Evolutionary conservation across 2,797 vertebrate species (phyloP), one percentile per base, ranked within the genome.

Genomic region (Ptychobarbus kaznakovi): DNA sequence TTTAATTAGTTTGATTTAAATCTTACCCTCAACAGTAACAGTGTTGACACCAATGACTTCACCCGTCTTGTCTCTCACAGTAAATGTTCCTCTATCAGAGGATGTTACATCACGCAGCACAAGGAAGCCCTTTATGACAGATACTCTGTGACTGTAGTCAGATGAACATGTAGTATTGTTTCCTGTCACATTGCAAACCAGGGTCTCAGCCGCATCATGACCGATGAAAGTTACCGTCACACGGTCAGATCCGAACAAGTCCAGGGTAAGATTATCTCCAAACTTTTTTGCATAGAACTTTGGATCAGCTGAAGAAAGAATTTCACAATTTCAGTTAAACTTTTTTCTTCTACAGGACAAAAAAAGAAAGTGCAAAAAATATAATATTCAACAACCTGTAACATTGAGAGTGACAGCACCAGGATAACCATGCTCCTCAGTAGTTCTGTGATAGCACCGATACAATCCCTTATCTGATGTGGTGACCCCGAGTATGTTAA

Each of bases 391-490:
- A n/a, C 11, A 63, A 83, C 81, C 81, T 83, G 1, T 20, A 74
- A 74, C 72, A 20, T 11, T 11, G 18, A 74, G 25, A 32, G 44
- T 74, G 44, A 74, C 25, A 51, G 25, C 25, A 11, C 3, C 44
- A 51, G 72, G 72, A 32, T 74, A 10, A 16, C 72, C 72, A 20
- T 51, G 72, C 2, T 49, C 8, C 15, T 74, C 70, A 9, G 20
- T 10, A 12, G 7, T 8, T 40, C 20, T 25, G 49, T 87, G 49
- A 44, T 28, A 79, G 51, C 83, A 88, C 46, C 7, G 49, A 20
- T 86, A 88, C 12, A 44, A 40, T 46, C 87, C 87, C 15, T n/a
- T 22, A 35, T 88, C 83, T 68, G 80, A 66, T n/a, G 1, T 9
- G 58, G 28, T 61, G 46, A 86, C 65, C 2, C 1, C 0, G 20